These are phyloP conservation scores for Amblyopsis rosae DNA, from an alignment of 2,113 vertebrate species.

Conservation along the genomic window DNA sequence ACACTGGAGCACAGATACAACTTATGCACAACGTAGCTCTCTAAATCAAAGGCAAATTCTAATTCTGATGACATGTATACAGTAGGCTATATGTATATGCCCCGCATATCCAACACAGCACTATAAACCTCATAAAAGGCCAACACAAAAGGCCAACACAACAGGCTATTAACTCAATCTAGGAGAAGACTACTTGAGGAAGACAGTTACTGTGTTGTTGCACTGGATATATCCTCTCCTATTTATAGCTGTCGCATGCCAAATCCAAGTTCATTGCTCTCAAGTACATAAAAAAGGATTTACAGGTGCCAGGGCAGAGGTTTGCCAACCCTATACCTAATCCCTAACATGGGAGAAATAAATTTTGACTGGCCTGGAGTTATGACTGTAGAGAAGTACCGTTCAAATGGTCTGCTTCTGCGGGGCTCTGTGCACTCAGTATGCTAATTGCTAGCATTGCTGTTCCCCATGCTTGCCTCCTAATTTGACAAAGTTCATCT, in stretches of 20 bases:
- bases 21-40: too few relatives aligned
- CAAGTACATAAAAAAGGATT: background rate
- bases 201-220: too few relatives aligned
- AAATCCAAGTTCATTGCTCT: background rate
- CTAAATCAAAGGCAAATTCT: too few relatives aligned
- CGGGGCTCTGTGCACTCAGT: background rate
- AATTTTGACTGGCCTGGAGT: background rate
- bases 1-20: too few relatives aligned
- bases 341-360: background rate
- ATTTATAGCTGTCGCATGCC: background rate
- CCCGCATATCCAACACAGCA: too few relatives aligned
- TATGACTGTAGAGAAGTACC: background rate
- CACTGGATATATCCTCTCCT: background rate
- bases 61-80: too few relatives aligned
- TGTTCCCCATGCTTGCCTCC: background rate
- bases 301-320: background rate
- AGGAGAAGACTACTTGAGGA: too few relatives aligned
- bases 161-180: too few relatives aligned
- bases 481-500: slow-evolving; percentile 17
- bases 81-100: too few relatives aligned
- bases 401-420: background rate
- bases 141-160: too few relatives aligned
- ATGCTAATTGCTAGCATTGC: background rate
- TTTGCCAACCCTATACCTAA: background rate
- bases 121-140: too few relatives aligned